These are phyloP conservation scores for Tetranychus urticae DNA, from an alignment of 1,140 invertebrate species.

Conservation along the genomic window DNA sequence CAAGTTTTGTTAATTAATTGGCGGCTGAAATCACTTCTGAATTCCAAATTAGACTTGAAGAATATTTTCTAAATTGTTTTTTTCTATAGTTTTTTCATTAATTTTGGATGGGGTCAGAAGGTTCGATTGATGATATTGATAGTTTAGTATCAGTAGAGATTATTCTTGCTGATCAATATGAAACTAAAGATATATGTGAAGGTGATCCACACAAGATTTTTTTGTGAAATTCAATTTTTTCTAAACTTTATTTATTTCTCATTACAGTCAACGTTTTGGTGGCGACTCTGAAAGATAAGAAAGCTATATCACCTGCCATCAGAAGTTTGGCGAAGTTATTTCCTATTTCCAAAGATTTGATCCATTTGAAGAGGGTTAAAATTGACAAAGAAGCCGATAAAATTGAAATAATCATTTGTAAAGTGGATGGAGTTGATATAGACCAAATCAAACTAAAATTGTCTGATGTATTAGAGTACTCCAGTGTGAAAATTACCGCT, in stretches of 20 bases:
- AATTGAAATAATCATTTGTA: not conserved
- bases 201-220: not conserved
- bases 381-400: not conserved
- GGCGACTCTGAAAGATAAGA: slow-evolving; percentile 6
- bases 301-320: slow-evolving; percentile 4
- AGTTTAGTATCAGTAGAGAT: no score
- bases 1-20: no score
- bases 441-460: not conserved
- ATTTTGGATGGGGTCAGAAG: no score
- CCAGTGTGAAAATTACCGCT: not conserved
- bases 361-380: slow-evolving; percentile 8
- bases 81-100: no score
- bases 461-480: not conserved
- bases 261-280: not conserved
- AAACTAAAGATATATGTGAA: not conserved
- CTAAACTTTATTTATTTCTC: not conserved
- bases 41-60: no score
- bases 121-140: no score
- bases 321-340: not conserved
- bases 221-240: not conserved
- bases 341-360: not conserved
- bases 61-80: no score
- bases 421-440: not conserved
- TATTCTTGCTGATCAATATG: slow-evolving; percentile 1
- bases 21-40: no score